Conservation (phyloP, 2,888 invertebrate genomes). For the Ophraella communa region DNA sequence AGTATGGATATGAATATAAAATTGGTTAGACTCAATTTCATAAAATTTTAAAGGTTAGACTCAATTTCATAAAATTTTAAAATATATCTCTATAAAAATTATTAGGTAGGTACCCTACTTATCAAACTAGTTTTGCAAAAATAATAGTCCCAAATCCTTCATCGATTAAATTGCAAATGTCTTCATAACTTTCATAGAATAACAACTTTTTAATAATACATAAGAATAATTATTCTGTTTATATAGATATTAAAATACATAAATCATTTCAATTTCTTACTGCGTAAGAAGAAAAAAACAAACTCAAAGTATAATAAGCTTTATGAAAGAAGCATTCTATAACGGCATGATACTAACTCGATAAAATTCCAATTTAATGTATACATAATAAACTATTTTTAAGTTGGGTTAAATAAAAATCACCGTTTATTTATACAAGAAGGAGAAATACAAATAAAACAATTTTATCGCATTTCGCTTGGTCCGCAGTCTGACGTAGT, state of each 20-base stretch:
- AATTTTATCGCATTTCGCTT: not conserved
- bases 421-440: not conserved
- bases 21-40: too few species aligned
- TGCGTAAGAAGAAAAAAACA: not conserved
- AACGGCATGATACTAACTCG: constrained; percentile 19
- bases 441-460: not conserved
- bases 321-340: constrained; percentile 15
- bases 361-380: not conserved
- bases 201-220: too few species aligned
- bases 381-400: constrained; percentile 5
- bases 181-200: too few species aligned
- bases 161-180: too few species aligned
- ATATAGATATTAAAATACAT: not conserved
- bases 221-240: too few species aligned
- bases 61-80: too few species aligned
- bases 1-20: too few species aligned
- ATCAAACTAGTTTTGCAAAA: too few species aligned
- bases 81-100: too few species aligned
- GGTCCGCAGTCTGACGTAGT: not conserved
- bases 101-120: too few species aligned
- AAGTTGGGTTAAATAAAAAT: not conserved
- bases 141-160: too few species aligned
- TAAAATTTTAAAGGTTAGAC: too few species aligned
- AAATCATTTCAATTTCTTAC: not conserved
- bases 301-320: not conserved